phyloP scores from a whole-genome alignment of 2,113 vertebrate genomes.

The Zosterops lateralis region DNA sequence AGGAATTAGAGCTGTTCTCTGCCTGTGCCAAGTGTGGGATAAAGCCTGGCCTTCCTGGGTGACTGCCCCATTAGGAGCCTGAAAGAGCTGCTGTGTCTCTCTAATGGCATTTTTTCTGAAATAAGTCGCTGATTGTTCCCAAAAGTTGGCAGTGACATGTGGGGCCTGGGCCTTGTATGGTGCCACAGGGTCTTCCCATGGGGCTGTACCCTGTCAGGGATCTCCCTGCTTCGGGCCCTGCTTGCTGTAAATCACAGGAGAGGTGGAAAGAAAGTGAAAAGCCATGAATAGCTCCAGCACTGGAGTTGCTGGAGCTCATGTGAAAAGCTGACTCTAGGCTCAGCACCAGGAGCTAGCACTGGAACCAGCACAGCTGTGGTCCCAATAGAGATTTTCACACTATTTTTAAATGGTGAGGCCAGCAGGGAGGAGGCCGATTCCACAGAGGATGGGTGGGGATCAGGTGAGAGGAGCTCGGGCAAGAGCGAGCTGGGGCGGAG shows the following conservation, averaged over 20 bases:
- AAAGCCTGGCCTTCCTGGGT: not conserved
- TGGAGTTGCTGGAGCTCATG: not conserved
- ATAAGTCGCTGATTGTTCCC: not conserved
- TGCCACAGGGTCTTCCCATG: not conserved
- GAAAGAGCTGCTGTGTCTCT: not conserved
- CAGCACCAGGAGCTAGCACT: accelerated
- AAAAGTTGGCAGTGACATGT: not conserved
- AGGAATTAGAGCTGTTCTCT: not conserved
- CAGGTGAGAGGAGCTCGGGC: not conserved
- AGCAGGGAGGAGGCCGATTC: not conserved
- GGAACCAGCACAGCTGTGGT: not conserved
- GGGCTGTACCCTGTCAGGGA: not conserved
- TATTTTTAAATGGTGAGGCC: accelerated
- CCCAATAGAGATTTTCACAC: not conserved
- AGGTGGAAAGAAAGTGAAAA: not conserved
- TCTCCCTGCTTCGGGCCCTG: not conserved
- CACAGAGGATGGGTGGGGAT: constrained; percentile 27
- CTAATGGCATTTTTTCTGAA: not conserved
- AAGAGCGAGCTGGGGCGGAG: not conserved
- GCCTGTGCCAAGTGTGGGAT: not conserved
- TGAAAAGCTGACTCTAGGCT: not conserved
- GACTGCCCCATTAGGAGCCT: not conserved
- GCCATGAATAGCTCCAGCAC: not conserved
- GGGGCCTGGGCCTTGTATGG: not conserved
- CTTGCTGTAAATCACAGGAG: not conserved